phyloP scores from a whole-genome alignment of 92 coral and sea anemone genomes.

The Galaxea fascicularis region DNA sequence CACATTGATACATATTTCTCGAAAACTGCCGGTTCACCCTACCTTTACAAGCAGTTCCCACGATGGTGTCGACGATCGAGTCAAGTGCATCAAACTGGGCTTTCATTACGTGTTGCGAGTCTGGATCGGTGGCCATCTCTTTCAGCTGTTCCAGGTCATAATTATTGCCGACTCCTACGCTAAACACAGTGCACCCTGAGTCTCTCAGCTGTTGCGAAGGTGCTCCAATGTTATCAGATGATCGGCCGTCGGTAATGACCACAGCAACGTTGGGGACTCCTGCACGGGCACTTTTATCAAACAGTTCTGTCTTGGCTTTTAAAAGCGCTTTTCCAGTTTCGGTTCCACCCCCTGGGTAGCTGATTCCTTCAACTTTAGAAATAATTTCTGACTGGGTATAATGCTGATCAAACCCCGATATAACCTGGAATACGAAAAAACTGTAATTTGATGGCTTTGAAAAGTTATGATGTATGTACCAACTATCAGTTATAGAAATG shows the following conservation, averaged over 20 bases:
- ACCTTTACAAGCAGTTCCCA: slow-evolving; percentile 80
- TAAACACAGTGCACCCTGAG: slow-evolving; percentile 74
- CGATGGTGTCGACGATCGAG: slow-evolving; percentile 56
- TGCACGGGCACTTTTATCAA: slow-evolving; percentile 60
- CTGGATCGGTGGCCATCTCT: slow-evolving; percentile 91
- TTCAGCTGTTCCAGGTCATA: slow-evolving; percentile 57
- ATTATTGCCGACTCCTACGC: slow-evolving; percentile 75
- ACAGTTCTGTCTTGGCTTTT: slow-evolving; percentile 67
- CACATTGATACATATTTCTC: not conserved
- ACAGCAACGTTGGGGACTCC: slow-evolving; percentile 73
- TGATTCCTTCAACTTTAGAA: slow-evolving; percentile 32
- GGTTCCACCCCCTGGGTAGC: slow-evolving; percentile 74
- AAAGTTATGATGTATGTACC: not conserved
- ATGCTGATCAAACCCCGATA: slow-evolving; percentile 48
- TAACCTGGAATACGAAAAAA: slow-evolving; percentile 12
- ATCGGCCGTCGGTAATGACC: slow-evolving; percentile 80
- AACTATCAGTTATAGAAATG: not conserved
- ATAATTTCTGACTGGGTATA: slow-evolving; percentile 20
- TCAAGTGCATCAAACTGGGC: slow-evolving; percentile 65
- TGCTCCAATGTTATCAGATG: slow-evolving; percentile 65
- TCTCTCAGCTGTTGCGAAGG: slow-evolving; percentile 87
- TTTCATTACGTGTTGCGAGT: slow-evolving; percentile 74
- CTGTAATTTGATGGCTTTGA: not conserved
- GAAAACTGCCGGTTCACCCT: not conserved
- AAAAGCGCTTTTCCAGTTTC: slow-evolving; percentile 75